Conservation (phyloP, 2,888 invertebrate genomes). For the Hyles lineata region DNA sequence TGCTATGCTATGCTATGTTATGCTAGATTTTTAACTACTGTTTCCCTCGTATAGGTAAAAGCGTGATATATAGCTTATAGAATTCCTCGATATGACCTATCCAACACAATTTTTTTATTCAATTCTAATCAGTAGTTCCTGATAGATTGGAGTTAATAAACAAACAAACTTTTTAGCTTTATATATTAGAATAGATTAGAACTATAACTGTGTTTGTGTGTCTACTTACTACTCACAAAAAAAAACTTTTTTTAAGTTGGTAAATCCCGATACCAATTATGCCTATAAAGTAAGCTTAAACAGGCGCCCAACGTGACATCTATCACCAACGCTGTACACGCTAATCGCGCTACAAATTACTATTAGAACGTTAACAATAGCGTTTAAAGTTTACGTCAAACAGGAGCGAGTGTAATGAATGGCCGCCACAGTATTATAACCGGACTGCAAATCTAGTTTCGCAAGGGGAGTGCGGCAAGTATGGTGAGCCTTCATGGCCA, state of each 20-base stretch:
- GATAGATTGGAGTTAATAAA: no score
- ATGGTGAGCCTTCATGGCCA: conserved; percentile 84
- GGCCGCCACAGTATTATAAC: conserved; percentile 77
- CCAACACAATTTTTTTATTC: no score
- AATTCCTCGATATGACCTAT: no score
- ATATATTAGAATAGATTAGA: no score
- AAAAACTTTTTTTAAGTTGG: neutral
- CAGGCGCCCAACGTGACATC: neutral
- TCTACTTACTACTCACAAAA: neutral
- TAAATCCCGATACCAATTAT: neutral
- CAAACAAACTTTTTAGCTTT: no score
- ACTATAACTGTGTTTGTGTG: no score
- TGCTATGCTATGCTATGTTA: no score
- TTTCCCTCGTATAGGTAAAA: no score
- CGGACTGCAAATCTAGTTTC: conserved; percentile 82
- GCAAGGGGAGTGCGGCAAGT: conserved; percentile 82
- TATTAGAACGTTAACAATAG: conserved; percentile 55
- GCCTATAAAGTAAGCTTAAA: conserved; percentile 2
- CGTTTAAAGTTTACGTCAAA: conserved; percentile 71
- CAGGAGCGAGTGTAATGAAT: conserved; percentile 81
- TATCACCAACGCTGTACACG: conserved; percentile 27
- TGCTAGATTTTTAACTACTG: no score
- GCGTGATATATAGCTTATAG: no score
- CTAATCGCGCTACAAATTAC: conserved; percentile 58
- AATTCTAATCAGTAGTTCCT: no score